These are phyloP conservation scores for Turritopsis dohrnii DNA, from an alignment of 30 jellyfish, hydroid and myxozoan genomes.

Conservation along the genomic window DNA sequence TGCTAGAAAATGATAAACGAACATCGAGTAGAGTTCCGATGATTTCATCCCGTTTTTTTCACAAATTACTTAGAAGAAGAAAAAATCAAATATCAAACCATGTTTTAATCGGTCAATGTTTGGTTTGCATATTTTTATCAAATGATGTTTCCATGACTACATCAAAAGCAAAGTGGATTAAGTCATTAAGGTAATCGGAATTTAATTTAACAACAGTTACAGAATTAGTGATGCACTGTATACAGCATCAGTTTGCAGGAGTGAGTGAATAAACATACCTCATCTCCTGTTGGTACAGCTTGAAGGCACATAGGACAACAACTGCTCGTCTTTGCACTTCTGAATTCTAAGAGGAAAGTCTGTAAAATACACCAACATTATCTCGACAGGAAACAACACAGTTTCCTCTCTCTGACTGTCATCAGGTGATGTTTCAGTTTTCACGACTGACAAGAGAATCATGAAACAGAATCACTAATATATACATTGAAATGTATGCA, in stretches of 20 bases:
- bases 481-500: no score
- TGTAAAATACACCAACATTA: background rate
- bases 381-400: no score
- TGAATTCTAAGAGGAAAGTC: constrained; percentile 30
- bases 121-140: background rate
- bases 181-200: background rate
- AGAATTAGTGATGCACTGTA: background rate
- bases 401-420: no score
- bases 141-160: background rate
- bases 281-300: constrained; percentile 53
- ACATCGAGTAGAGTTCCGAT: background rate
- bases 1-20: background rate
- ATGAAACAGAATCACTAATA: no score
- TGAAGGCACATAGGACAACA: constrained; percentile 66
- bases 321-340: constrained; percentile 48
- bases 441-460: no score
- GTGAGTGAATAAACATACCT: constrained; percentile 26
- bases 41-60: no score
- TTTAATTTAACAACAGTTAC: no score
- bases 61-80: background rate
- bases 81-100: background rate
- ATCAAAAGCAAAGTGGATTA: background rate
- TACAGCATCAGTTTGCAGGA: background rate
- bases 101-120: background rate
- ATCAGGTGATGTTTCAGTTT: no score